Evolutionary conservation across 2,888 invertebrate genomes (phyloP), one percentile per base, ranked within the genome.

Genomic region (Ophioninae sp.): DNA sequence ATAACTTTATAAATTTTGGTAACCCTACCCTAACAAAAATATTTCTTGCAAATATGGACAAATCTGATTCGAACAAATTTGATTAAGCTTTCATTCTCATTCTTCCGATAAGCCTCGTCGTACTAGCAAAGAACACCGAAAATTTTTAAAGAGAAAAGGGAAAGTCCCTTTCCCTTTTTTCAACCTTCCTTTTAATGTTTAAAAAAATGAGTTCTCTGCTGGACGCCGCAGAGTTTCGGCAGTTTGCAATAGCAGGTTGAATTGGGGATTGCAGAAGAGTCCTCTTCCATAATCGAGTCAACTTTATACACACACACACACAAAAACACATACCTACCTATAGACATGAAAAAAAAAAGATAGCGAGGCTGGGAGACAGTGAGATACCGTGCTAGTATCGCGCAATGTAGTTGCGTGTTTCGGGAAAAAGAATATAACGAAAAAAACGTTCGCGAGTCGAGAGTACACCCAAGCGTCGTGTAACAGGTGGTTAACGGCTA

Each of bases 401-500:
- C 5, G 51, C 51, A 51, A 68, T 68, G 71, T 80, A 86, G 87
- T 88, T 88, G 89, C 86, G 88, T 89, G 89, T 89, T 90, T 88
- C 87, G 88, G 85, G 86, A 87, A 87, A 88, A 89, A 73, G 69
- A 79, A 80, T 65, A 83, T 41, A 81, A 78, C 72, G 67, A 75
- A 79, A 83, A 80, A 73, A 72, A 73, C 69, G 71, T 80, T 79
- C 68, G 73, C 65, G 81, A 84, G 86, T 73, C 58, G 81, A 68
- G 86, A 72, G 65, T 44, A 79, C 84, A 88, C 37, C 67, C 86
- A 87, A 88, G 87, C 87, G 84, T 68, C 84, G 88, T 88, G 91
- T 91, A 91, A 91, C 91, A 91, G 91, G 91, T 91, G 91, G 91
- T 91, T 90, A 90, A 90, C 89, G 89, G 88, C 88, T 90, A 89